Evolutionary conservation across 2,888 invertebrate species (phyloP), one percentile per base, ranked within the genome.

Genomic region (Drosophila kuntzei): DNA sequence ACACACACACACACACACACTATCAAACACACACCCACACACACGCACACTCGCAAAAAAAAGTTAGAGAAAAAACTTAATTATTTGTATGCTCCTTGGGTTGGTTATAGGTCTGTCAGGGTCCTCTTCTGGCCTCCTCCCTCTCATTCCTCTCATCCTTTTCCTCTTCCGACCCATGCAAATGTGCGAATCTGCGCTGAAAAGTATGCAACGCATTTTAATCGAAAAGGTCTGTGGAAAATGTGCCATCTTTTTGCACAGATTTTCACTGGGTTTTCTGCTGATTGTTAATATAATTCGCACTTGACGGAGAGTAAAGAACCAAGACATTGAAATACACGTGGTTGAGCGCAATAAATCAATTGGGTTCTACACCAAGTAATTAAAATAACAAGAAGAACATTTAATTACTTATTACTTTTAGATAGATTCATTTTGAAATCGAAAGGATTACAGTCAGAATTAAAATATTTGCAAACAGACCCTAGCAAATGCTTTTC

Each of bases 121-220:
- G 25, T 18, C n/a, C 32, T 39, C 27, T 29, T 37, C 61, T 36
- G 32, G 18, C n/a, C 1, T 14, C 11, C 37, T 11, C 1, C 20
- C 2, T 6, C 47, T 8, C 29, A 11, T 12, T 0, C 46, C 2
- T 2, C 47, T 2, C 16, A 39, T 36, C 5, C 12, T 12, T 1
- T 16, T 16, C 34, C 29, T 4, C n/a, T 25, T 9, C 12, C 22
- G 25, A 3, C 16, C 16, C 39, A 59, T 74, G 81, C 50, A 73
- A 69, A 77, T 80, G 59, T 70, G 54, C 41, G 62, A 59, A 67
- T 74, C 50, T 71, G 76, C 89, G 87, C 77, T 88, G 74, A 76
- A 76, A 90, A 87, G 86, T 85, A 89, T 85, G 89, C 87, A 65
- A 79, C 87, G 85, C 77, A 85, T 89, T 85, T 85, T 89, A 85